Conservation (phyloP, 2,797 vertebrate genomes). For the Pteronotus mesoamericanus region DNA sequence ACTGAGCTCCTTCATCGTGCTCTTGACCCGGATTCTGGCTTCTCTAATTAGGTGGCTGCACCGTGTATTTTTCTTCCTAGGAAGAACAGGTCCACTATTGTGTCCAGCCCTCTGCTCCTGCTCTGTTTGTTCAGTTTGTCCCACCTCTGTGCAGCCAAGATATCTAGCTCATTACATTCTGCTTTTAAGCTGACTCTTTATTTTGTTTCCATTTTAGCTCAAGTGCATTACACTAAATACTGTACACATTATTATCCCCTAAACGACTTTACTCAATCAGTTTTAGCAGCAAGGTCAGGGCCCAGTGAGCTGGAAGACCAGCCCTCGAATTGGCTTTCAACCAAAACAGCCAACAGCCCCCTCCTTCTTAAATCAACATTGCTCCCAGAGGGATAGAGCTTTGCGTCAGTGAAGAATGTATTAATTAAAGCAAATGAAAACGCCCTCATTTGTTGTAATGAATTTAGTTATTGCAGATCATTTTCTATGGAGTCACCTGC, state of each 20-base stretch:
- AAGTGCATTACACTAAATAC: slow-evolving; percentile 69
- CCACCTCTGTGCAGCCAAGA: neutral
- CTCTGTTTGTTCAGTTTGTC: neutral
- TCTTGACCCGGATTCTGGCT: neutral
- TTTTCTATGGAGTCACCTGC: slow-evolving; percentile 88
- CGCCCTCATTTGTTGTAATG: slow-evolving; percentile 82
- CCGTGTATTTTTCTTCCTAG: neutral
- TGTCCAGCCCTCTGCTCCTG: neutral
- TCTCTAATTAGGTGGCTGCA: neutral
- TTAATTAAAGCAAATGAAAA: slow-evolving; percentile 82
- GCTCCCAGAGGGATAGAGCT: slow-evolving; percentile 64
- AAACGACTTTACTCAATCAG: slow-evolving; percentile 74
- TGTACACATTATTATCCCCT: slow-evolving; percentile 68
- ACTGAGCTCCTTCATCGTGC: too few species aligned
- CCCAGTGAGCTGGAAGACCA: slow-evolving; percentile 71
- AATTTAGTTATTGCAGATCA: slow-evolving; percentile 90
- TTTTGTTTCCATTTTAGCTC: slow-evolving; percentile 66
- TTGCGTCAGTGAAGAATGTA: slow-evolving; percentile 70
- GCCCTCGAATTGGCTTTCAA: slow-evolving; percentile 51
- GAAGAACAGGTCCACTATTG: neutral
- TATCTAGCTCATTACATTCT: slow-evolving; percentile 14
- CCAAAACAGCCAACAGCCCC: slow-evolving; percentile 33
- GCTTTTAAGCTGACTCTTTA: slow-evolving; percentile 44
- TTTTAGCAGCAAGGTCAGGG: slow-evolving; percentile 76
- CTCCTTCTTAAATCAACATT: slow-evolving; percentile 22